A percentile compares a stretch with the other conserved stretches of the same genome.
These are phyloP conservation scores for Nothura maculosa DNA, from an alignment of 2,797 vertebrate species.

Conservation along the genomic window DNA sequence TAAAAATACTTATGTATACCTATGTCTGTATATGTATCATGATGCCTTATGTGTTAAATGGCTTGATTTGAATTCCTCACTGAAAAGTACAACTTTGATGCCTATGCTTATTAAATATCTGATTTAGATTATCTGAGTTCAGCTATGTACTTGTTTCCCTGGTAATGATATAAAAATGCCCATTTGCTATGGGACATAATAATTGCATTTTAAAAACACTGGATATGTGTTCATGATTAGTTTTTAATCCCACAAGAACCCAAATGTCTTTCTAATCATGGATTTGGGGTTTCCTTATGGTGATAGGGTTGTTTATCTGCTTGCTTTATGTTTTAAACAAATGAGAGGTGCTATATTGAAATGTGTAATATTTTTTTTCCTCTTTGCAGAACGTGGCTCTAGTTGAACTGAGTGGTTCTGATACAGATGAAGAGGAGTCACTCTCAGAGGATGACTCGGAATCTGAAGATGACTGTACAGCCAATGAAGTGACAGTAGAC, in stretches of 20 bases:
- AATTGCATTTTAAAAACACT: not conserved
- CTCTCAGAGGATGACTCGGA: constrained; percentile 73
- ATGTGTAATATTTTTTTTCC: not conserved
- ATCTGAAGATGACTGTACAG: constrained; percentile 73
- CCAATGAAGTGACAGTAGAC: constrained; percentile 79
- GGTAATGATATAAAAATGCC: not conserved
- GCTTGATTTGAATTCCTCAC: not conserved
- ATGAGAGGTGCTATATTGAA: not conserved
- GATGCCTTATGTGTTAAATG: not conserved
- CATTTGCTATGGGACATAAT: not conserved
- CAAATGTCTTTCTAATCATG: not conserved
- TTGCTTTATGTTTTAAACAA: not conserved
- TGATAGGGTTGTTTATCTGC: not conserved
- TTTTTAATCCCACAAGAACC: not conserved
- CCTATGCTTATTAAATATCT: not conserved
- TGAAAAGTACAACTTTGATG: not conserved
- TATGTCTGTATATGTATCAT: not conserved
- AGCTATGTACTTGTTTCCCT: not conserved
- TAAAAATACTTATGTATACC: not conserved
- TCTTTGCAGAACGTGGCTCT: constrained; percentile 89
- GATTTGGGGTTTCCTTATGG: not conserved
- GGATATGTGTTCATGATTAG: not conserved
- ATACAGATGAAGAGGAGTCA: constrained; percentile 75
- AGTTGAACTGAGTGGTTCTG: constrained; percentile 87
- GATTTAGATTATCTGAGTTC: not conserved